Percentiles rank a stretch among this genome's conserved stretches.
Conservation (phyloP, 1,140 invertebrate species). For the Eueides isabella region DNA sequence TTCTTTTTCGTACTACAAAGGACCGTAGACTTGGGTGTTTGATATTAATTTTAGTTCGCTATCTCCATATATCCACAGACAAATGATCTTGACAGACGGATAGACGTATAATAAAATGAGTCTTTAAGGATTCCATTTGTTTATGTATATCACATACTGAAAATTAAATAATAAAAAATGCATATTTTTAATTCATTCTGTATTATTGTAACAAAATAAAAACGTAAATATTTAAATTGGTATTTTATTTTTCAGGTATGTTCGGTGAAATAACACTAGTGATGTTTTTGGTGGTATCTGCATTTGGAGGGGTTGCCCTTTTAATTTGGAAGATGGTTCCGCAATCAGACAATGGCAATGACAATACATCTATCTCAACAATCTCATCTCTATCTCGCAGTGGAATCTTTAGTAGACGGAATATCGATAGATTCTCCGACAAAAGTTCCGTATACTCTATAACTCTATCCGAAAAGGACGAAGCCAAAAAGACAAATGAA, state of each 20-base stretch:
- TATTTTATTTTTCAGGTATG: constrained; percentile 60
- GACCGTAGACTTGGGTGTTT: too few species aligned
- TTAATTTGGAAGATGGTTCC: constrained; percentile 80
- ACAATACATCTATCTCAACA: constrained; percentile 67
- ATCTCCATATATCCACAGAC: too few species aligned
- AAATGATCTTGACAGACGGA: too few species aligned
- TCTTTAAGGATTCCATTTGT: too few species aligned
- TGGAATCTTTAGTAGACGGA: constrained; percentile 66
- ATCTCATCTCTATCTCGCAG: constrained; percentile 65
- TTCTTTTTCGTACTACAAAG: too few species aligned
- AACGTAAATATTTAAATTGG: background rate
- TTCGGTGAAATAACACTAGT: constrained; percentile 74
- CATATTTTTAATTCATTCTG: too few species aligned
- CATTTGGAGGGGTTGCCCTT: constrained; percentile 75
- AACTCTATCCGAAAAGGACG: constrained; percentile 75
- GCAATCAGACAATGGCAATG: constrained; percentile 49
- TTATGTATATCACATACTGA: too few species aligned
- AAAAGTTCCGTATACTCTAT: constrained; percentile 79
- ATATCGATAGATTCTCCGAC: constrained; percentile 73
- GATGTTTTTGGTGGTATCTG: constrained; percentile 76
- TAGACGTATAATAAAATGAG: too few species aligned
- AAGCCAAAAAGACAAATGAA: constrained; percentile 64
- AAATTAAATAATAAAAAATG: too few species aligned
- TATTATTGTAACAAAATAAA: too few species aligned
- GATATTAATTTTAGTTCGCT: too few species aligned